Base-by-base conservation (phyloP, 2,113 vertebrate genomes). In the Gavialis gangeticus region DNA sequence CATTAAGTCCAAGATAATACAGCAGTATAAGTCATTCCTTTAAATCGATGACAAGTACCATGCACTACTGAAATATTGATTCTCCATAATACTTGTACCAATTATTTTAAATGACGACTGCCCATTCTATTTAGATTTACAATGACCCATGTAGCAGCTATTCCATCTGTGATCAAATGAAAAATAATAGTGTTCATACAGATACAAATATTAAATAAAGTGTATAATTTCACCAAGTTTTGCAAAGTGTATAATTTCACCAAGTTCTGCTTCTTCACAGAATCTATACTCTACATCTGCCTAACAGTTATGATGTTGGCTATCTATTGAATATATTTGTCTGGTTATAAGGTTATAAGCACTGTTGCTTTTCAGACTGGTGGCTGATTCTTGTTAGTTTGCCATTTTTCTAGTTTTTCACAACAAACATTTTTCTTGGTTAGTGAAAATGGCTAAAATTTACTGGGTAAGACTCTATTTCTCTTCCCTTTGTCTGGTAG, bases 41-140 rank as follows among this genome's bases (percentile, higher is more conserved):
- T 92, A 91, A 95, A 93, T 58, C 81, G 83, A 56, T 89, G 46
- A 30, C 56, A 66, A 85, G 34, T 82, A 76, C 60, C 79, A 12
- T 8, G 8, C 57, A 28, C 73, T 79, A 59, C n/a, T 92, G 81
- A 90, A 89, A 90, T 30, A 83, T n/a, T 66, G 83, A 82, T 91
- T 87, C 62, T 59, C 83, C n/a, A 3, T 89, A 56, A 71, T 87
- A 63, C 64, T 92, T 94, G 30, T 71, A 76, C n/a, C 71, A 46
- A 57, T 94, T 71, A 34, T 22, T 85, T 94, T 94, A 80, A 86
- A 87, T 91, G 5, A 87, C 67, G 37, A 85, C 56, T 90, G 58
- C 62, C 28, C 67, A 54, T 79, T 87, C 75, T 94, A 21, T 79
- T 81, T 91, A 92, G 63, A 57, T 93, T 92, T 87, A 15, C 19